Evolutionary conservation across 2,888 invertebrate species (phyloP).

Genomic region (Hirtodrosophila duncani): DNA sequence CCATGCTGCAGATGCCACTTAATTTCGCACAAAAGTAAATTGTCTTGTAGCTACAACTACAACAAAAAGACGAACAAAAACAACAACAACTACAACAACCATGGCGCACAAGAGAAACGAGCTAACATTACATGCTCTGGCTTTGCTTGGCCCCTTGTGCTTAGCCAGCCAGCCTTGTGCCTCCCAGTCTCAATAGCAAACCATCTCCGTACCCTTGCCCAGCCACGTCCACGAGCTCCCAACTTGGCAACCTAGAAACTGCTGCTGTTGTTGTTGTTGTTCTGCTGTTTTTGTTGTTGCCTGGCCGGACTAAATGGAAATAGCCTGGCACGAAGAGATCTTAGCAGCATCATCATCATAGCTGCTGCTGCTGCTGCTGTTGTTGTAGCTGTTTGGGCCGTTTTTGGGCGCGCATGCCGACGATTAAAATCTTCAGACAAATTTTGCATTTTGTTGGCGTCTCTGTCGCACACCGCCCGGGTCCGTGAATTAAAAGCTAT

Average conservation of each 20-base stretch:
- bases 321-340: slow-evolving; percentile 38
- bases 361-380: slow-evolving; percentile 10
- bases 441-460: slow-evolving; percentile 68
- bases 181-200: slow-evolving; percentile 36
- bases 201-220: slow-evolving; percentile 12
- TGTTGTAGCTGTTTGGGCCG: slow-evolving; percentile 37
- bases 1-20: slow-evolving; percentile 73
- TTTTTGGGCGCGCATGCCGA: slow-evolving; percentile 61
- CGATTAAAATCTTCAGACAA: slow-evolving; percentile 77
- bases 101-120: slow-evolving; percentile 57
- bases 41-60: slow-evolving; percentile 73
- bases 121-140: slow-evolving; percentile 63
- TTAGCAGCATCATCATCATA: slow-evolving; percentile 33
- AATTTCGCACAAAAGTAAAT: slow-evolving; percentile 77
- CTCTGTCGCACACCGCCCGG: slow-evolving; percentile 53
- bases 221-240: slow-evolving; percentile 11
- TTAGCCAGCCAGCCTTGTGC: slow-evolving; percentile 35
- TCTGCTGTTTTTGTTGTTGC: slow-evolving; percentile 5
- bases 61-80: slow-evolving; percentile 37
- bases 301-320: slow-evolving; percentile 55
- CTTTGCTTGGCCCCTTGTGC: no score
- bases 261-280: slow-evolving; percentile 24
- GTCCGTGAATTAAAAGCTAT: slow-evolving; percentile 68
- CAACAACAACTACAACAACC: slow-evolving; percentile 26
- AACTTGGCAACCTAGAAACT: slow-evolving; percentile 57